Conservation (phyloP, 2,113 vertebrate species). For the Ellobius talpinus region DNA sequence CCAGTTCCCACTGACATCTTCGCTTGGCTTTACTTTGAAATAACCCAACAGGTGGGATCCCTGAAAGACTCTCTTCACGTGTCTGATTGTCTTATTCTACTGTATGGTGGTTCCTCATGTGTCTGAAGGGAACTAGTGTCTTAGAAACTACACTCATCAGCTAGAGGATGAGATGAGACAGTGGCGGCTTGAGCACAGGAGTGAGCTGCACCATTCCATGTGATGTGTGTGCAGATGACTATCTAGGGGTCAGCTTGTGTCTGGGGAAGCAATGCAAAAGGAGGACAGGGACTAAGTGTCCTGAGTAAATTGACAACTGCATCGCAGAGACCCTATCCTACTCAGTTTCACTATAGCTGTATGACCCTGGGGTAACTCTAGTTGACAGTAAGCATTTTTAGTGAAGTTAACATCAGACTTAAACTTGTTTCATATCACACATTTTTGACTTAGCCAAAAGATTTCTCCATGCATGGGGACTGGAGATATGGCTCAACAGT, state of each 20-base stretch:
- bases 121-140: not conserved
- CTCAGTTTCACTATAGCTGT: not conserved
- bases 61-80: not conserved
- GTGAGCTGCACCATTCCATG: not conserved
- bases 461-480: not conserved
- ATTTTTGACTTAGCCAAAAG: not conserved
- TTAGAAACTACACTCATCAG: not conserved
- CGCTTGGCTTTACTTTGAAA: not conserved
- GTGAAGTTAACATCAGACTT: not conserved
- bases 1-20: not conserved
- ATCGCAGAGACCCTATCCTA: not conserved
- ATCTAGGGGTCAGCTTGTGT: not conserved
- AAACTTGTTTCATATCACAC: not conserved
- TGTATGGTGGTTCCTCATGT: not conserved
- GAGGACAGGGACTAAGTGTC: not conserved
- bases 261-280: not conserved
- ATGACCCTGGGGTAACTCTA: not conserved
- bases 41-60: not conserved
- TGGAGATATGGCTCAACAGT: not conserved
- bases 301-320: not conserved
- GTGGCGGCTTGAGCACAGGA: not conserved
- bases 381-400: not conserved
- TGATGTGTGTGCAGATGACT: not conserved
- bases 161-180: not conserved
- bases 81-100: not conserved